These are phyloP conservation scores for Cyrtonyx montezumae DNA, from an alignment of 2,113 vertebrate species.

Conservation along the genomic window DNA sequence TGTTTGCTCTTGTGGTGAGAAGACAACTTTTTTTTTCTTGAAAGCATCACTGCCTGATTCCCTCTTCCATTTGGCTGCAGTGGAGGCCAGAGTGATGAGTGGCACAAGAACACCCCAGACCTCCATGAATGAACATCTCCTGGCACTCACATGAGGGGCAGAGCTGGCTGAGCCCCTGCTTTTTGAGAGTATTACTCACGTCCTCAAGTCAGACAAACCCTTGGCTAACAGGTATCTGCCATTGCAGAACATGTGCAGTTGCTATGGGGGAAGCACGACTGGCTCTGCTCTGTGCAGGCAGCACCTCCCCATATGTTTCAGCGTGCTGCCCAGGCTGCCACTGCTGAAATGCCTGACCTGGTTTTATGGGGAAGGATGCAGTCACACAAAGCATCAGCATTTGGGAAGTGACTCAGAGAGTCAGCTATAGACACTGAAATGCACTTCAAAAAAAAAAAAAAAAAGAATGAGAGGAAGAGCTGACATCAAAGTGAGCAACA, in stretches of 20 bases:
- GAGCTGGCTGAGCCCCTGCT: background rate
- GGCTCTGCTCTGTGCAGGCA: background rate
- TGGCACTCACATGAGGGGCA: background rate
- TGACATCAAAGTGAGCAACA: slow-evolving; percentile 32
- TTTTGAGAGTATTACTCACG: background rate
- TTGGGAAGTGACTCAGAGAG: slow-evolving; percentile 11
- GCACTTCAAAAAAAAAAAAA: background rate
- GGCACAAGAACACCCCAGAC: background rate
- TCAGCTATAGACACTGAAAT: background rate
- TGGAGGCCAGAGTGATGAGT: too few relatives aligned
- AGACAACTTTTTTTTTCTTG: background rate
- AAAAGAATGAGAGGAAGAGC: background rate
- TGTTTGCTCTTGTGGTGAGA: background rate
- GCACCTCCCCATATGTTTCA: background rate
- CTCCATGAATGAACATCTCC: background rate
- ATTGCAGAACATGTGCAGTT: background rate
- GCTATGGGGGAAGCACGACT: background rate
- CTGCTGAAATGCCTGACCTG: background rate
- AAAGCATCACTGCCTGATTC: background rate
- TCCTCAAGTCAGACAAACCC: background rate
- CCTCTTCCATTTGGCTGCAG: background rate
- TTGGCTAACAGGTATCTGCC: background rate
- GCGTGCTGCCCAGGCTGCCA: background rate
- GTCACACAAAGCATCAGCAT: background rate
- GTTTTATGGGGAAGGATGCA: background rate